Percentiles rank a stretch among this genome's conserved stretches.
phyloP scores from a whole-genome alignment of 2,888 invertebrate species.

The Entomobrya proxima region DNA sequence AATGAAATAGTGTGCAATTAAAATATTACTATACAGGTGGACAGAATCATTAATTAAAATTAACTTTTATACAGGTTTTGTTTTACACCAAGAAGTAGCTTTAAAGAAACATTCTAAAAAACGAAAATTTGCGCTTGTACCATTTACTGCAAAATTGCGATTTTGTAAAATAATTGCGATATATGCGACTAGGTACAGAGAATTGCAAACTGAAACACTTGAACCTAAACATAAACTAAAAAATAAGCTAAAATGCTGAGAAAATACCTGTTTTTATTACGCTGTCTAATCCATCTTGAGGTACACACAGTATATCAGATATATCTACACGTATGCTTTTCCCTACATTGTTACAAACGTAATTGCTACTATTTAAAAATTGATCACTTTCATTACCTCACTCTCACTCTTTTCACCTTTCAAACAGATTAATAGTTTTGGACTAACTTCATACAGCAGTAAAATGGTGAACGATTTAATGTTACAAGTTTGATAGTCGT shows the following conservation, averaged over 20 bases:
- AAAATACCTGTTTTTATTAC: too few relatives aligned
- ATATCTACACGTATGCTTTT: neutral
- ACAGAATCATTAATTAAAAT: too few relatives aligned
- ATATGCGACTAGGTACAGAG: slow-evolving; percentile 28
- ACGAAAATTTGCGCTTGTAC: neutral
- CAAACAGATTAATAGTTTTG: neutral
- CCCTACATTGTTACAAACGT: neutral
- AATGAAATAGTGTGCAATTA: neutral
- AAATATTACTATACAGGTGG: neutral
- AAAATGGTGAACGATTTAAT: neutral
- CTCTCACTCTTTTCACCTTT: neutral
- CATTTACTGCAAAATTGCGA: neutral
- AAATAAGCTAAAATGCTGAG: neutral
- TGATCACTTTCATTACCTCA: neutral
- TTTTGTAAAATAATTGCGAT: too few relatives aligned
- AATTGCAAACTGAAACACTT: neutral
- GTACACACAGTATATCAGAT: neutral
- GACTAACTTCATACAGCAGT: neutral
- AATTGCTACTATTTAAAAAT: neutral
- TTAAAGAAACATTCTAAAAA: neutral
- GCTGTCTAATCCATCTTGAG: neutral
- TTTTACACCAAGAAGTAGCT: neutral
- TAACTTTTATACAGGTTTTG: neutral
- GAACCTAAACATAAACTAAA: neutral
- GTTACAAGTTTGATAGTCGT: neutral